Conservation (phyloP, 37 sponge, comb jelly and placozoan genomes). For the Diacarnus erythraeanus region DNA sequence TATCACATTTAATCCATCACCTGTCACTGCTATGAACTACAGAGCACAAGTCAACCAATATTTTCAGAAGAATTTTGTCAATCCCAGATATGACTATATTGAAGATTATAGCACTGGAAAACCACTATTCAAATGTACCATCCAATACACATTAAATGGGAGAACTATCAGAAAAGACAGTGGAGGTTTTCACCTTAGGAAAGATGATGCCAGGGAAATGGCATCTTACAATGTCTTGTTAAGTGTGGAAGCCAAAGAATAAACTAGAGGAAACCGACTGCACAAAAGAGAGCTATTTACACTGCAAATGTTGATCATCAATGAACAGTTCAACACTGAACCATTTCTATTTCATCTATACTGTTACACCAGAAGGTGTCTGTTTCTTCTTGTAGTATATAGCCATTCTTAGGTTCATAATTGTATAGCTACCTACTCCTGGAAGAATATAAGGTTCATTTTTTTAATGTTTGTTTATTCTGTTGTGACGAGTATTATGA, state of each 20-base stretch:
- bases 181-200: not conserved
- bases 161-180: conserved; percentile 1
- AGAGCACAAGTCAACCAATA: not conserved
- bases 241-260: not conserved
- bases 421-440: no score
- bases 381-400: no score
- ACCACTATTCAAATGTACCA: conserved; percentile 17
- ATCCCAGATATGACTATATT: conserved; percentile 11
- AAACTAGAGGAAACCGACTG: no score
- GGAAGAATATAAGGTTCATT: no score
- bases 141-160: not conserved
- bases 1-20: not conserved
- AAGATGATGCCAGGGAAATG: conserved; percentile 8
- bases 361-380: no score
- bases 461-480: no score
- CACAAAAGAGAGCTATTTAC: no score
- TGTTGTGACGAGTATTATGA: no score
- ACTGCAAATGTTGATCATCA: no score
- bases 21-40: not conserved
- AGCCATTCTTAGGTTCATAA: no score
- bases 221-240: not conserved
- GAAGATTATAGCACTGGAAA: not conserved
- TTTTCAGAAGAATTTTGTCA: not conserved
- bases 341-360: no score
- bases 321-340: no score